These are phyloP conservation scores for Epinephelus cyanopodus DNA, from an alignment of 2,113 vertebrate species.

Conservation along the genomic window DNA sequence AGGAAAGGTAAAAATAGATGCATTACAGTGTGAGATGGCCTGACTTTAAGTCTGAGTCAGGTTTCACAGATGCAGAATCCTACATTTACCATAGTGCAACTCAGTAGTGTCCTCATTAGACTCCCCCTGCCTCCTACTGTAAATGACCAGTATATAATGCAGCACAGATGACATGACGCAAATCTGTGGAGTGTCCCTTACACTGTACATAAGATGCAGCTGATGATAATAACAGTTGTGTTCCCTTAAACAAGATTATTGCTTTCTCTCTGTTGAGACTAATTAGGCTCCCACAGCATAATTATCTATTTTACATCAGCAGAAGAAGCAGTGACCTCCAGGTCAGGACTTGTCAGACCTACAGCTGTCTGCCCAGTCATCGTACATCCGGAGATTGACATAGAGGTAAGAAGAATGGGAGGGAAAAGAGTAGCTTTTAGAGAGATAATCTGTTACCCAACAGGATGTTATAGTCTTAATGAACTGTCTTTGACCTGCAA, in stretches of 20 bases:
- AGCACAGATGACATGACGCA: not conserved
- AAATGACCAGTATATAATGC: not conserved
- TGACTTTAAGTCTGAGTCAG: not conserved
- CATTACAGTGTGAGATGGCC: not conserved
- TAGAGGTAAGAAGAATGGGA: constrained; percentile 69
- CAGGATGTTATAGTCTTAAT: not conserved
- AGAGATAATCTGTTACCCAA: not conserved
- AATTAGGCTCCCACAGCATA: not conserved
- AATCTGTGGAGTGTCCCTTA: not conserved
- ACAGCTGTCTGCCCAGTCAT: constrained; percentile 47
- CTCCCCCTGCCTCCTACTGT: not conserved
- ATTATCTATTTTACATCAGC: constrained; percentile 45
- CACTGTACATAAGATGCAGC: no score
- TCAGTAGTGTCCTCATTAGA: not conserved
- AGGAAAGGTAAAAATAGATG: not conserved
- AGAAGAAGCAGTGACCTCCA: constrained; percentile 58
- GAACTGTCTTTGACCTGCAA: constrained; percentile 7
- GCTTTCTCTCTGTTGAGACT: not conserved
- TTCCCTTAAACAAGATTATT: not conserved
- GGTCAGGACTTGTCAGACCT: constrained; percentile 13
- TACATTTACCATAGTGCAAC: not conserved
- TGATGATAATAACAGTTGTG: not conserved
- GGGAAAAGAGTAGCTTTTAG: not conserved
- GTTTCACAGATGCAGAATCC: not conserved
- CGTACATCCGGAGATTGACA: constrained; percentile 76